phyloP scores from a whole-genome alignment of 2,888 invertebrate species.

The Chironomus tentans region DNA sequence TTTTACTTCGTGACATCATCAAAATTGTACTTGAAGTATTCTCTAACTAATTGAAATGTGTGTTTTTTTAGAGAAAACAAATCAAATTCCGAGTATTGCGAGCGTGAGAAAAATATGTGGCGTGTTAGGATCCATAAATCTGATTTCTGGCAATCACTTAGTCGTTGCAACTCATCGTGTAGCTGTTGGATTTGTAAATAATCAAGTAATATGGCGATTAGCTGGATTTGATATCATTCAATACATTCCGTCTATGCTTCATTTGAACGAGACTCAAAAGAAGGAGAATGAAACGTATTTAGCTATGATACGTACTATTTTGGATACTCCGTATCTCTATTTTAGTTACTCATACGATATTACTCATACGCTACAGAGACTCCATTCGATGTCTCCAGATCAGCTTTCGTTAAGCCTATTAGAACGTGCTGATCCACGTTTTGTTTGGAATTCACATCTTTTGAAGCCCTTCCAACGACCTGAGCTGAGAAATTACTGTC shows the following conservation, averaged over 20 bases:
- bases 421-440: slow-evolving; percentile 74
- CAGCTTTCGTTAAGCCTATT: slow-evolving; percentile 61
- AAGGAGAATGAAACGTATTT: slow-evolving; percentile 77
- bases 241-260: slow-evolving; percentile 73
- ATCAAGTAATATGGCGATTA: slow-evolving; percentile 68
- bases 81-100: slow-evolving; percentile 52
- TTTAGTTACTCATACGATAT: slow-evolving; percentile 92
- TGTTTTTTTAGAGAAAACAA: slow-evolving; percentile 42
- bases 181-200: slow-evolving; percentile 68
- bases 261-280: slow-evolving; percentile 74
- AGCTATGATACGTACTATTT: slow-evolving; percentile 70
- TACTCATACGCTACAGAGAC: slow-evolving; percentile 81
- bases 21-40: slow-evolving; percentile 5
- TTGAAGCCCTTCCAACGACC: slow-evolving; percentile 65
- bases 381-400: slow-evolving; percentile 74
- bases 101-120: slow-evolving; percentile 69
- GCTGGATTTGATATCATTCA: slow-evolving; percentile 76
- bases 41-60: not conserved
- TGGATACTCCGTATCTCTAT: slow-evolving; percentile 81
- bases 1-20: slow-evolving; percentile 22
- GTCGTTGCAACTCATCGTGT: slow-evolving; percentile 79
- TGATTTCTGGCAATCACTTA: slow-evolving; percentile 79
- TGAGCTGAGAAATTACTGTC: slow-evolving; percentile 67
- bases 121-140: slow-evolving; percentile 72
- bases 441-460: slow-evolving; percentile 88